Evolutionary conservation across 2,888 invertebrate genomes (phyloP), one percentile per base, ranked within the genome.

Genomic region (Gastrophysa polygoni): DNA sequence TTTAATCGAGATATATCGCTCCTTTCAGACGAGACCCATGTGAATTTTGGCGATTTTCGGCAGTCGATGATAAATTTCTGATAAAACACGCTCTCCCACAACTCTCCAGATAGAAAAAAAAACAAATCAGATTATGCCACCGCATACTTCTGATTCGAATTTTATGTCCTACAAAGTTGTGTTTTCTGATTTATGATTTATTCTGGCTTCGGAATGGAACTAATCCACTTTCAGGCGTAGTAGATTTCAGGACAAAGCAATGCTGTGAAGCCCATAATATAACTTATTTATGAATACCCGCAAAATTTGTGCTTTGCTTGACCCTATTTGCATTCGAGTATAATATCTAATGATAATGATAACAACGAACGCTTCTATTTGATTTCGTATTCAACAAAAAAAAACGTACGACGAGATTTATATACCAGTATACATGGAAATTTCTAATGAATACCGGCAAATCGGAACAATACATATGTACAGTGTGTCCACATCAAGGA

Each of bases 1-100:
- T 28, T 24, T 54, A 54, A 54, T 54, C 44, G 43, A 43, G 43
- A 54, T 24, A 54, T 43, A 54, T 54, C 21, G 54, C 54, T 38
- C 16, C 38, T 38, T 24, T 54, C 17, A 21, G 43, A 43, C 14
- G 10, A 16, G 43, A 28, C 34, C 54, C 46, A 46, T 21, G 21
- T 21, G 43, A 43, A 38, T 24, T 54, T 54, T 38, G 43, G 54
- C 43, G 54, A 43, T 38, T 54, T 24, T 54, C 28, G 54, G 54
- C 10, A 54, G 43, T 28, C 43, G 54, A 43, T 43, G 24, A 54
- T 54, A 54, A 54, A 54, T 54, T 43, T 34, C 10, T 43, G 24
- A 54, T 54, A 14, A 54, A 43, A 38, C 54, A 34, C 54, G 38
- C 11, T 38, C 14, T 3, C 38, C 11, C 38, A n/a, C 38, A n/a